Conservation (phyloP, 2,797 vertebrate species). For the Mormyrus proboscirostris region DNA sequence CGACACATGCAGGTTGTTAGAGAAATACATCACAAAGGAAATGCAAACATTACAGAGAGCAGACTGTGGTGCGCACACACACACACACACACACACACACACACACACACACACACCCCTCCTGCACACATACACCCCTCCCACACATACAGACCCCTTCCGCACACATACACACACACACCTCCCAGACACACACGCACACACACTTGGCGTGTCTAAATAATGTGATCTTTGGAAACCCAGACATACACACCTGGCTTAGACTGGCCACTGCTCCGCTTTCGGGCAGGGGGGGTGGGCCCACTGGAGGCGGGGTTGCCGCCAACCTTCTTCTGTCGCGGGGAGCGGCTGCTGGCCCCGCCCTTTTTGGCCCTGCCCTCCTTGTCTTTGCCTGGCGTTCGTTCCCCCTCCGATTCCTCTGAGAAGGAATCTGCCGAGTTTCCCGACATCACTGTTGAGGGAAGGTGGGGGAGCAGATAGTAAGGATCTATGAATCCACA, state of each 20-base stretch:
- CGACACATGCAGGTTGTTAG: not conserved
- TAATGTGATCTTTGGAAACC: not conserved
- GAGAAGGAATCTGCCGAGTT: constrained; percentile 70
- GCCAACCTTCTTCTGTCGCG: constrained; percentile 60
- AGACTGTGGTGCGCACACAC: not conserved
- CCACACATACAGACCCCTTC: not conserved
- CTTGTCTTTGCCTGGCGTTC: constrained; percentile 44
- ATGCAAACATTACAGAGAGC: not conserved
- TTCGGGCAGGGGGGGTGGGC: constrained; percentile 43
- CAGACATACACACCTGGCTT: constrained; percentile 38
- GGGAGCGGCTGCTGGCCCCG: constrained; percentile 54
- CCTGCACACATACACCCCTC: not conserved
- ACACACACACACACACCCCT: too few relatives aligned
- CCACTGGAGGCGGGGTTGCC: constrained; percentile 35
- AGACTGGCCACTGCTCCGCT: constrained; percentile 58
- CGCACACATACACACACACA: not conserved
- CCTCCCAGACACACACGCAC: not conserved
- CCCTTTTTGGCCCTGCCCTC: constrained; percentile 51
- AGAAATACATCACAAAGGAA: not conserved
- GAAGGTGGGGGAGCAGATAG: not conserved
- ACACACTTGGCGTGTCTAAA: not conserved
- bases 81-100: not conserved
- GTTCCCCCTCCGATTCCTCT: constrained; percentile 65
- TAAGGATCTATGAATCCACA: not conserved
- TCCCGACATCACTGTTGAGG: constrained; percentile 64